These are phyloP conservation scores for Tetragonula clypearis DNA, from an alignment of 1,140 invertebrate species.

Conservation along the genomic window DNA sequence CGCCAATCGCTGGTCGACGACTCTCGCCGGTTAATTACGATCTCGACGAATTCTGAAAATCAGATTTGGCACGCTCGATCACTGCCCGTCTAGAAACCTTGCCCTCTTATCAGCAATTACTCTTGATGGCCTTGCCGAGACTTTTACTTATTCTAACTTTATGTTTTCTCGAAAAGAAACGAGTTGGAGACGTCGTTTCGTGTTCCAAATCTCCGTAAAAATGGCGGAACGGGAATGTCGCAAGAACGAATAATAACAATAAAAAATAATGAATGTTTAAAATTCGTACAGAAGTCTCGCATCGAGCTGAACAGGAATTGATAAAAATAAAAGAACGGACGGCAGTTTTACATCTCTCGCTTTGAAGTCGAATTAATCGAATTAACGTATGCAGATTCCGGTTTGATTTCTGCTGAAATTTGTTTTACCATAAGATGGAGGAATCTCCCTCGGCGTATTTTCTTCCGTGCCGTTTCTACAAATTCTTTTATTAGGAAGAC, in stretches of 20 bases:
- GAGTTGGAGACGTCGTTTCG: not conserved
- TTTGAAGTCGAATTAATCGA: not conserved
- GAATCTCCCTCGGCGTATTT: slow-evolving; percentile 25
- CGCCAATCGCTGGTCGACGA: slow-evolving; percentile 10
- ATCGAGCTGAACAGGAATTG: not conserved
- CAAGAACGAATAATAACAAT: no score
- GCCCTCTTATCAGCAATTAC: not conserved
- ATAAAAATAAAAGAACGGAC: not conserved
- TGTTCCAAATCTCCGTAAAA: not conserved
- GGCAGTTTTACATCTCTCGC: not conserved
- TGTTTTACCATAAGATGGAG: slow-evolving; percentile 1
- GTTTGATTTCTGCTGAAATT: not conserved
- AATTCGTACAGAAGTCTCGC: not conserved
- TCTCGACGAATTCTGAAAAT: slow-evolving; percentile 39
- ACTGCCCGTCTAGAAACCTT: not conserved
- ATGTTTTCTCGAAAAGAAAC: not conserved
- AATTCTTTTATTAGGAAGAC: slow-evolving; percentile 64
- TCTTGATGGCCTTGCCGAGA: not conserved
- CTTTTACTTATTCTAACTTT: not conserved
- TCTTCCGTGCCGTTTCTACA: slow-evolving; percentile 38
- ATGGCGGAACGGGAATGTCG: not conserved
- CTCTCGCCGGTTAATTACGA: slow-evolving; percentile 57
- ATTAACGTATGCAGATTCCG: not conserved
- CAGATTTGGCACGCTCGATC: slow-evolving; percentile 43
- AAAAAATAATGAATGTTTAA: not conserved